Evolutionary conservation across 2,888 invertebrate species (phyloP).

Genomic region (Noctua janthe): DNA sequence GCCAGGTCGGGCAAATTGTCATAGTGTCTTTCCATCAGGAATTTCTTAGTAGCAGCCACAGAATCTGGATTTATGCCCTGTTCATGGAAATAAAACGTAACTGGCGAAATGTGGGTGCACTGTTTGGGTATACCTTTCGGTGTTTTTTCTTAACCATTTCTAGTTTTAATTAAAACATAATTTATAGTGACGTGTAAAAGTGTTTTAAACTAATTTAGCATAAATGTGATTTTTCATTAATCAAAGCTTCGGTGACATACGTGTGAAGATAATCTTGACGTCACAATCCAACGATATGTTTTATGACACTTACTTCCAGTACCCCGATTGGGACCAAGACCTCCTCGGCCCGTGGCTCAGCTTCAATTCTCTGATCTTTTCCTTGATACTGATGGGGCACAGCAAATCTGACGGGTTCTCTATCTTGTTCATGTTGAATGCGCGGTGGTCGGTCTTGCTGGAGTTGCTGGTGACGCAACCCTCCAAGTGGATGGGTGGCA

Average conservation of each 20-base stretch:
- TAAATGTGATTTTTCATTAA: neutral
- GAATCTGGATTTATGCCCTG: neutral
- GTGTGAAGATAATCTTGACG: neutral
- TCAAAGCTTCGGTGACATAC: neutral
- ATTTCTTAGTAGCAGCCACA: neutral
- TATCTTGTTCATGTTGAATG: constrained; percentile 28
- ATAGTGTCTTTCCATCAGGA: neutral
- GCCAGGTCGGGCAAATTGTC: neutral
- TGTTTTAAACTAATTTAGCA: neutral
- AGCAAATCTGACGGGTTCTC: constrained; percentile 27
- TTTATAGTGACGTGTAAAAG: neutral
- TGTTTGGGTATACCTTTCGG: neutral
- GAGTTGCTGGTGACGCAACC: constrained; percentile 65
- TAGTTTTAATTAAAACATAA: neutral
- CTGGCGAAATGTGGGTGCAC: neutral
- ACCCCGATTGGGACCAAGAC: constrained; percentile 55
- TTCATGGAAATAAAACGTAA: neutral
- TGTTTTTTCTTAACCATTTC: neutral
- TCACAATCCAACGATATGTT: neutral
- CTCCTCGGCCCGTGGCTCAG: constrained; percentile 64
- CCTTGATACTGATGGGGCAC: constrained; percentile 78
- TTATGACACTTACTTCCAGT: constrained; percentile 58
- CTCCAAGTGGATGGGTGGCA: constrained; percentile 82
- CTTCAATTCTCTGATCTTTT: constrained; percentile 83
- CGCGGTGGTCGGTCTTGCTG: constrained; percentile 45